These are phyloP conservation scores for Polyommatus icarus DNA, from an alignment of 2,888 invertebrate species.

Conservation along the genomic window DNA sequence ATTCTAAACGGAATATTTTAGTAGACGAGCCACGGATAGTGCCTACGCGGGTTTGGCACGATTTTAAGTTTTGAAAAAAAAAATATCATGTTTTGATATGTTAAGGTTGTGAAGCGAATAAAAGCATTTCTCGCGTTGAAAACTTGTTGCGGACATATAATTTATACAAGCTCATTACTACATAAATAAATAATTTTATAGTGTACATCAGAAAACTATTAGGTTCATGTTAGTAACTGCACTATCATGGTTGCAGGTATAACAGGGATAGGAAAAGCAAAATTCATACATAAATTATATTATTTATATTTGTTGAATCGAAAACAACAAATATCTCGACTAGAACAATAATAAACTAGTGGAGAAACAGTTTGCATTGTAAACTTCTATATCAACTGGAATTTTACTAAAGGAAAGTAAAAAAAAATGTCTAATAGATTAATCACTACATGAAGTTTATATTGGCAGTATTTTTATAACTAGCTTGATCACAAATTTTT, in stretches of 20 bases:
- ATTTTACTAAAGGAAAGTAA: slow-evolving; percentile 25
- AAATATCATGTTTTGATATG: slow-evolving; percentile 50
- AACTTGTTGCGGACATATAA: slow-evolving; percentile 30
- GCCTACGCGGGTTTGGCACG: slow-evolving; percentile 64
- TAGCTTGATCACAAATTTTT: slow-evolving; percentile 39
- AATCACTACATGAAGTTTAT: slow-evolving; percentile 38
- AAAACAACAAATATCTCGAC: slow-evolving; percentile 30
- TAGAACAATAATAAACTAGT: slow-evolving; percentile 28
- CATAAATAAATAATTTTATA: slow-evolving; percentile 57
- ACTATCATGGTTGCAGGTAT: neutral
- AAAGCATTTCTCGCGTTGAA: slow-evolving; percentile 32
- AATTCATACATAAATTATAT: slow-evolving; percentile 11
- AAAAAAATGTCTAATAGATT: slow-evolving; percentile 32
- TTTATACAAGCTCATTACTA: slow-evolving; percentile 45
- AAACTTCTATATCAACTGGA: neutral
- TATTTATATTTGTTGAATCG: slow-evolving; percentile 21
- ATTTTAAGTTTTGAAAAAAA: slow-evolving; percentile 25
- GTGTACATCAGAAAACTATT: slow-evolving; percentile 19
- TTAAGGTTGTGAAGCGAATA: slow-evolving; percentile 46
- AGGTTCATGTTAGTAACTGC: neutral
- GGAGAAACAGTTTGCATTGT: slow-evolving; percentile 19
- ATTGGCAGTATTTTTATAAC: slow-evolving; percentile 39
- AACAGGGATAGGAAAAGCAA: neutral
- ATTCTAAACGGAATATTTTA: slow-evolving; percentile 68
- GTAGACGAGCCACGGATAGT: slow-evolving; percentile 48